A percentile compares a stretch with the other conserved stretches of the same genome.
Conservation (phyloP, 2,113 vertebrate genomes). For the Prionailurus viverrinus region DNA sequence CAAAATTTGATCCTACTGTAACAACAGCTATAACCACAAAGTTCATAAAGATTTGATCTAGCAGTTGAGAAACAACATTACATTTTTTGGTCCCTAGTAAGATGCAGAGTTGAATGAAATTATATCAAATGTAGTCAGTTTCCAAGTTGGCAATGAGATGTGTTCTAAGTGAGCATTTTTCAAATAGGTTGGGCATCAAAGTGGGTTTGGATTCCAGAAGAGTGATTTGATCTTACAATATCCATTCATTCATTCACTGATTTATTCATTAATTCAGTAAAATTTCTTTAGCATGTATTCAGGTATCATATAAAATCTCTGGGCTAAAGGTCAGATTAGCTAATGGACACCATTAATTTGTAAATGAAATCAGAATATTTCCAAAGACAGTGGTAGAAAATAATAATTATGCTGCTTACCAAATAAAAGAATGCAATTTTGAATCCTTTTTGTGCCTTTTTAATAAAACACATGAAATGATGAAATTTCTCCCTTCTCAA, state of each 20-base stretch:
- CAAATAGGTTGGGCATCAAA: neutral
- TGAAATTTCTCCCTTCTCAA: neutral
- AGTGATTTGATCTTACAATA: neutral
- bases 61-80: neutral
- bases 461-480: neutral
- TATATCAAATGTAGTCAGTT: neutral
- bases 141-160: neutral
- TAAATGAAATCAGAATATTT: neutral
- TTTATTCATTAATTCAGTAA: neutral
- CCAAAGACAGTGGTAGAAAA: constrained; percentile 2
- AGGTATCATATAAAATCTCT: neutral
- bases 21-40: neutral
- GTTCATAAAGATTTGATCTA: neutral
- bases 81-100: constrained; percentile 35
- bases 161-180: constrained; percentile 27
- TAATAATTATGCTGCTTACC: neutral
- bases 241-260: neutral
- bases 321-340: neutral
- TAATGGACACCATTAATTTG: neutral
- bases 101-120: neutral
- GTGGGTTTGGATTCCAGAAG: neutral
- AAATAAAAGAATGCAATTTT: neutral
- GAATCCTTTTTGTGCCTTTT: neutral
- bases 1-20: neutral
- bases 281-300: neutral